phyloP scores from a whole-genome alignment of 2,888 invertebrate species.

The Synanthedon tipuliformis region DNA sequence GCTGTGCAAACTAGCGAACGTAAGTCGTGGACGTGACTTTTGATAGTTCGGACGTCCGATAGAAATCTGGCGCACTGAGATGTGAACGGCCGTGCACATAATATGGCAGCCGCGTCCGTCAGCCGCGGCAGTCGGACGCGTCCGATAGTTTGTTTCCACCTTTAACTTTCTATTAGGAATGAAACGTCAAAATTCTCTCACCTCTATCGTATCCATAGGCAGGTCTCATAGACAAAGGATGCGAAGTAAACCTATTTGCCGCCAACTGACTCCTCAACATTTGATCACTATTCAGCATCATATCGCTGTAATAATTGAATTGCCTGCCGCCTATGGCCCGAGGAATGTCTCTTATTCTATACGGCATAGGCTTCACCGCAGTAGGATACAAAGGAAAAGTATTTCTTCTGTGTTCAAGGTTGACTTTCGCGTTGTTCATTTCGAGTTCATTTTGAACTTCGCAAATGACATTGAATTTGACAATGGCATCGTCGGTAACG shows the following conservation, averaged over 20 bases:
- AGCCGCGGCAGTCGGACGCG: too few species aligned
- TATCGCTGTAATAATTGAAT: slow-evolving; percentile 45
- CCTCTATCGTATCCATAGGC: slow-evolving; percentile 54
- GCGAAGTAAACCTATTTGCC: slow-evolving; percentile 37
- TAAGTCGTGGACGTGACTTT: too few species aligned
- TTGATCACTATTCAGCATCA: slow-evolving; percentile 40
- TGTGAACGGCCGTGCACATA: too few species aligned
- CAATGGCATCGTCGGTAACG: slow-evolving; percentile 14
- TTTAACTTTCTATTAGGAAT: too few species aligned
- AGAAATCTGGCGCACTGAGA: too few species aligned
- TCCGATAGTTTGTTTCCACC: too few species aligned
- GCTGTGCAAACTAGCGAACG: too few species aligned
- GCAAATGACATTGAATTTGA: slow-evolving; percentile 23
- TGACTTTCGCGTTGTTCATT: slow-evolving; percentile 20
- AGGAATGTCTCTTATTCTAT: slow-evolving; percentile 30
- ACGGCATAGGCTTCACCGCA: slow-evolving; percentile 45
- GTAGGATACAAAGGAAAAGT: slow-evolving; percentile 51
- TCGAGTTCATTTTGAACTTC: slow-evolving; percentile 36
- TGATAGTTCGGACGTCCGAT: too few species aligned
- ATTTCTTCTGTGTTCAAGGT: slow-evolving; percentile 40
- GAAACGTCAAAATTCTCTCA: slow-evolving; percentile 15
- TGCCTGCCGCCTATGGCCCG: slow-evolving; percentile 19
- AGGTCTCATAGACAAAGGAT: slow-evolving; percentile 40
- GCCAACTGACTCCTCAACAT: slow-evolving; percentile 44
- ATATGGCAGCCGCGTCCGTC: too few species aligned